A percentile compares a stretch with the other conserved stretches of the same genome.
Conservation (phyloP, 35 echinoderm and acorn worm genomes). For the Diadema setosum region DNA sequence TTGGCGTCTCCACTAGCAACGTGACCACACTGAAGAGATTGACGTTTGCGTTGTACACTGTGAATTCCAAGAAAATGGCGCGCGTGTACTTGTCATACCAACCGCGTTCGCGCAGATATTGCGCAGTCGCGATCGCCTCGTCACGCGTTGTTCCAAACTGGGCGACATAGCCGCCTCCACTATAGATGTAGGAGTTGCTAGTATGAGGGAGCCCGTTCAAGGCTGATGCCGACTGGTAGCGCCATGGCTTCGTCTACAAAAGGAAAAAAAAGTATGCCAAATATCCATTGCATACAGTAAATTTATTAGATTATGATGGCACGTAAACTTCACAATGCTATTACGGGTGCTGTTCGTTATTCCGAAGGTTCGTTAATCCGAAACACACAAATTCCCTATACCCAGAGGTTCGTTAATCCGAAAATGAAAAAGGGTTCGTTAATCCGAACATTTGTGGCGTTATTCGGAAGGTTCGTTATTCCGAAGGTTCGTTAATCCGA, state of each 20-base stretch:
- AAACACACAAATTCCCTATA: too few species aligned
- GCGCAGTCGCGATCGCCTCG: neutral
- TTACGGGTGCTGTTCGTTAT: too few species aligned
- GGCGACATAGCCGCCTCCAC: slow-evolving; percentile 47
- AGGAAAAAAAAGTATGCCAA: too few species aligned
- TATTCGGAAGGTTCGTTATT: too few species aligned
- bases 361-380: too few species aligned
- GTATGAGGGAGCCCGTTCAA: slow-evolving; percentile 39
- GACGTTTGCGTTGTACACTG: slow-evolving; percentile 59
- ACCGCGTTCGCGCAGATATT: slow-evolving; percentile 16
- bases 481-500: too few species aligned
- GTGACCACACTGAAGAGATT: slow-evolving; percentile 65
- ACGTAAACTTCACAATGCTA: too few species aligned
- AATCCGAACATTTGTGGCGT: too few species aligned
- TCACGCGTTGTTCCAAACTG: slow-evolving; percentile 13
- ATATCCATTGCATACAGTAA: too few species aligned
- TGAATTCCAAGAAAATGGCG: slow-evolving; percentile 64
- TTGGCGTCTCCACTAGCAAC: slow-evolving; percentile 30
- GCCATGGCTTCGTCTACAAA: slow-evolving; percentile 23
- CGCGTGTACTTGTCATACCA: slow-evolving; percentile 62
- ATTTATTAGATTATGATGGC: too few species aligned
- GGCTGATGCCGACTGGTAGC: neutral
- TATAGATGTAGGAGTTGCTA: slow-evolving; percentile 24
- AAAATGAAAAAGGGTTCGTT: too few species aligned
- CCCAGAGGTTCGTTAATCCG: too few species aligned